phyloP scores from a whole-genome alignment of 1,140 invertebrate genomes.

The Hycleus phaleratus region DNA sequence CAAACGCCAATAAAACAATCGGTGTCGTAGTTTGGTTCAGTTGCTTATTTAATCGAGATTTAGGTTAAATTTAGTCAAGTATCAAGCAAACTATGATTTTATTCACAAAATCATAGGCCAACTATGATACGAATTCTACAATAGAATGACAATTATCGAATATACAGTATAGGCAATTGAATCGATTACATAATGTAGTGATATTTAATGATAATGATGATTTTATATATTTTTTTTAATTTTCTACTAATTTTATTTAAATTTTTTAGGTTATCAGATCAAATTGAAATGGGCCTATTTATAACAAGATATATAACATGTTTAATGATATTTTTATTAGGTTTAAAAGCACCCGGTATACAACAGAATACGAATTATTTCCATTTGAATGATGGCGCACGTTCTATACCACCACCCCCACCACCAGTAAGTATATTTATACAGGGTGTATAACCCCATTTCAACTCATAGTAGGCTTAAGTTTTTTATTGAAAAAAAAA shows the following conservation, averaged over 20 bases:
- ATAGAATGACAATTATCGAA: too few species aligned
- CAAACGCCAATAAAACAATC: too few species aligned
- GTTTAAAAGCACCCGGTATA: constrained; percentile 83
- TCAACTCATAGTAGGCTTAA: background rate
- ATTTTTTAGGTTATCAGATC: constrained; percentile 63
- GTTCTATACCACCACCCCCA: constrained; percentile 18
- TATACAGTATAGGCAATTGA: too few species aligned
- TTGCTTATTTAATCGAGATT: too few species aligned
- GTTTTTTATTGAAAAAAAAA: too few species aligned
- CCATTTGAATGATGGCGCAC: constrained; percentile 46
- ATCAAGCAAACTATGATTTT: background rate
- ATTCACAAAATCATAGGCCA: too few species aligned
- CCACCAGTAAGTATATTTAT: constrained; percentile 40
- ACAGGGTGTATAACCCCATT: background rate
- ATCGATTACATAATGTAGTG: too few species aligned
- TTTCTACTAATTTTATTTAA: background rate
- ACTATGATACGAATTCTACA: too few species aligned
- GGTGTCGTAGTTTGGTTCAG: too few species aligned
- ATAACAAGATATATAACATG: constrained; percentile 71
- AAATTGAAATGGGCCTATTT: constrained; percentile 81
- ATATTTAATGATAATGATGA: too few species aligned
- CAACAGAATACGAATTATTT: constrained; percentile 54
- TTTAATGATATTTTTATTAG: constrained; percentile 73
- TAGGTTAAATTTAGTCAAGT: background rate
- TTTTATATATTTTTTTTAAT: background rate